A percentile compares a stretch with the other conserved stretches of the same genome.
phyloP scores from a whole-genome alignment of 1,140 invertebrate genomes.

The Zaprionus nigranus region DNA sequence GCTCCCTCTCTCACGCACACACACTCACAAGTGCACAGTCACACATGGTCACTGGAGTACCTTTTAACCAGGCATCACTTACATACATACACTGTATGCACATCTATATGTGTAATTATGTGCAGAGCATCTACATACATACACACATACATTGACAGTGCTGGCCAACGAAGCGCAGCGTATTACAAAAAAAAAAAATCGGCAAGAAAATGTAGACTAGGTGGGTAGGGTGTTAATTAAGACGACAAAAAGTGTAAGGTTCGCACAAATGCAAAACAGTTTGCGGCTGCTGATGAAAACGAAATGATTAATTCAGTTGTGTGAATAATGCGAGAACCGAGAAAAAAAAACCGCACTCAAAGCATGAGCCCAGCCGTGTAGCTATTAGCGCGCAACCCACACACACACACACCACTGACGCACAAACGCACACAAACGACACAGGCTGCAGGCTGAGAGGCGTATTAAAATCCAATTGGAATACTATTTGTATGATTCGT shows the following conservation, averaged over 20 bases:
- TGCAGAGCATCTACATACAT: conserved; percentile 7
- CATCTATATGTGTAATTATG: conserved; percentile 19
- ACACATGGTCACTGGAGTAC: conserved; percentile 35
- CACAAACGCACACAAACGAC: no score
- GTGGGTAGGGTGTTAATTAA: conserved; percentile 54
- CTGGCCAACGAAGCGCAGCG: conserved; percentile 52
- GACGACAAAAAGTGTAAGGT: conserved; percentile 45
- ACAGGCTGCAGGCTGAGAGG: conserved; percentile 16
- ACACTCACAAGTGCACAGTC: conserved; percentile 2
- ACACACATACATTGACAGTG: conserved; percentile 16
- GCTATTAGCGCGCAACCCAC: conserved; percentile 50
- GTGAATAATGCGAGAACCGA: conserved; percentile 43
- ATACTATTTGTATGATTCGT: conserved; percentile 17
- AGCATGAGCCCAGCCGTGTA: conserved; percentile 31
- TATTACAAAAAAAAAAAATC: conserved; percentile 12
- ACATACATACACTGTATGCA: conserved; percentile 13
- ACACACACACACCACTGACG: conserved; percentile 15
- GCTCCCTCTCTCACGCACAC: conserved; percentile 20
- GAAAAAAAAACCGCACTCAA: conserved; percentile 37
- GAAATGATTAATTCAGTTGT: conserved; percentile 45
- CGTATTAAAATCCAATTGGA: conserved; percentile 42
- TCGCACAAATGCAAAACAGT: conserved; percentile 36
- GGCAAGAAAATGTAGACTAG: conserved; percentile 36
- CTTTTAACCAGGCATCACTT: conserved; percentile 39
- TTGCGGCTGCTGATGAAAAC: conserved; percentile 37